Evolutionary conservation across 2,888 invertebrate species (phyloP), one percentile per base, ranked within the genome.

Genomic region (Lasioglossum calceatum): DNA sequence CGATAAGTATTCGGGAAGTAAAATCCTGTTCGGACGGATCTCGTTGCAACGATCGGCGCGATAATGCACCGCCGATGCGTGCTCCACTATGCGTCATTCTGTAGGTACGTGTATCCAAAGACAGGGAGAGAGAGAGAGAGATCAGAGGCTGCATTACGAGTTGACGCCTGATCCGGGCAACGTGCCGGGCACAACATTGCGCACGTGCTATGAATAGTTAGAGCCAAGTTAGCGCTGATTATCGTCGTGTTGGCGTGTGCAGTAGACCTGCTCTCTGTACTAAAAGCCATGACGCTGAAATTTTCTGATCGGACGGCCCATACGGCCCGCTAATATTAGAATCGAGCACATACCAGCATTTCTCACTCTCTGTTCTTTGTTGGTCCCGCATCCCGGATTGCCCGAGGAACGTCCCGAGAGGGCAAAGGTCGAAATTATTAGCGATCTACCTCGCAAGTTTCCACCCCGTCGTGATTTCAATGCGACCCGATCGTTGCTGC

Each of bases 201-300:
- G 91, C 93, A 88, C 92, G 92, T 92, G 92, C 93, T 92, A 92
- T 91, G 92, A 93, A 93, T 92, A 92, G 92, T 92, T 92, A 89
- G 91, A 92, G 88, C 88, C 89, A 88, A 92, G 92, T 93, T 92
- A 92, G 88, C 90, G 91, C 86, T 92, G 92, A 93, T 93, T 93
- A 92, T 91, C 90, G 87, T 54, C 74, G 85, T 84, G 85, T 84
- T 89, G 67, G 90, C 88, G 87, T 85, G 91, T 81, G 84, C 77
- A 84, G 73, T 67, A 42, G 81, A 76, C 58, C 73, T 36, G 79
- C 50, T 77, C 44, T 64, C 75, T 27, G 79, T 71, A 70, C 80
- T 50, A 70, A 81, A 64, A 74, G 72, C 75, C 87, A 79, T 81
- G 79, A n/a, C 58, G 87, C 73, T 91, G 87, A 92, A 92, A 91